Percentiles rank a stretch among this genome's conserved stretches.
These are phyloP conservation scores for Rhopalosiphum maidis DNA, from an alignment of 1,140 invertebrate genomes.

Conservation along the genomic window DNA sequence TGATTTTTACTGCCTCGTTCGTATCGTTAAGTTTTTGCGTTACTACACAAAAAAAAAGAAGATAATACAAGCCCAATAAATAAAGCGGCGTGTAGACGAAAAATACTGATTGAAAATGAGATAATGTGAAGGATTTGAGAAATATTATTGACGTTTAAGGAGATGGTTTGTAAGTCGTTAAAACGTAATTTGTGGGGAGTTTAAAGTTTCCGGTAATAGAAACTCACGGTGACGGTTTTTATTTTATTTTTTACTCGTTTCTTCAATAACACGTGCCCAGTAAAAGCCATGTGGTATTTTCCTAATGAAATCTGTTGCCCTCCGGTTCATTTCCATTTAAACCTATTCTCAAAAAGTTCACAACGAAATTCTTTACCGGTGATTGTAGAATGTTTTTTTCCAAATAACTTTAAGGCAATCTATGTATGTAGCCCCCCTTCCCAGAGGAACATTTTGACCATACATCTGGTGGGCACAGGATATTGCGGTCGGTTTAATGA, in stretches of 20 bases:
- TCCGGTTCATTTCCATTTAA: conserved; percentile 32
- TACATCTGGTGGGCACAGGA: conserved; percentile 1
- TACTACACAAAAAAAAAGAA: neutral
- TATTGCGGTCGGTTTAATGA: conserved; percentile 34
- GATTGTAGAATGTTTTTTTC: neutral
- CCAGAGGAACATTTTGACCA: neutral
- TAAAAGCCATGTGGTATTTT: conserved; percentile 54
- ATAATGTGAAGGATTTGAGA: neutral
- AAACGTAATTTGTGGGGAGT: conserved; percentile 21
- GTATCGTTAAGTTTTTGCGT: neutral
- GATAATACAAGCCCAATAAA: neutral
- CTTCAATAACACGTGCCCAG: conserved; percentile 45
- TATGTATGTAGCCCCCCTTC: neutral
- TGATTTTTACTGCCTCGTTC: neutral
- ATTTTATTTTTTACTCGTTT: conserved; percentile 27
- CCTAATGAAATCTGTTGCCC: conserved; percentile 33
- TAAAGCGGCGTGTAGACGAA: neutral
- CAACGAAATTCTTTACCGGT: neutral
- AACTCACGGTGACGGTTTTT: neutral
- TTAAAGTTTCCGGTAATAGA: conserved; percentile 30
- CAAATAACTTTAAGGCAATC: neutral
- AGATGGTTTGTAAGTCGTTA: neutral
- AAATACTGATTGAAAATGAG: neutral
- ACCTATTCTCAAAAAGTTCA: conserved; percentile 40
- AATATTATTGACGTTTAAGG: conserved; percentile 1